Evolutionary conservation across 2,797 vertebrate genomes (phyloP).

Genomic region (Cossypha dichroa): DNA sequence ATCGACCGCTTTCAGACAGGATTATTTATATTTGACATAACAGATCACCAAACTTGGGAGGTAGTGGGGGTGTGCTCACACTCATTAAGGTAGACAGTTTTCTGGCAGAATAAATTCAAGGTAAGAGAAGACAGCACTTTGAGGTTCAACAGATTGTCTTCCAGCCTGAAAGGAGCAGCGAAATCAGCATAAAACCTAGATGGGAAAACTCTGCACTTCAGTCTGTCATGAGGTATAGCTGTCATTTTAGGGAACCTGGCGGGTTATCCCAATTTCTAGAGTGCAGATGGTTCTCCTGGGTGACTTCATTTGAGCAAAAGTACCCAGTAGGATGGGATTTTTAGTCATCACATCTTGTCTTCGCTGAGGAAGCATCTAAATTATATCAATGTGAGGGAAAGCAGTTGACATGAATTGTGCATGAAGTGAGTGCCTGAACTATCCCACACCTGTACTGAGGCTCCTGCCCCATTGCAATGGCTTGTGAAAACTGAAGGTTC

Average conservation of each 20-base stretch:
- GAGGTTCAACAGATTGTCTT: constrained; percentile 62
- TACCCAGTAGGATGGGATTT: background rate
- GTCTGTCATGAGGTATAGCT: background rate
- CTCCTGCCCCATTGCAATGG: background rate
- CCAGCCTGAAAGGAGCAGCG: constrained; percentile 3
- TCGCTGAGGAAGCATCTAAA: background rate
- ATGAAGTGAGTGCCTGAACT: background rate
- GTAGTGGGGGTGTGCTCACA: constrained; percentile 57
- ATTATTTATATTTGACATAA: constrained; percentile 60
- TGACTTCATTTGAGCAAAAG: background rate
- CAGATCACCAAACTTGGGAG: constrained; percentile 51
- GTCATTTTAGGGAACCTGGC: background rate
- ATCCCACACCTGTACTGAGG: background rate
- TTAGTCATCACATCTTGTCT: background rate
- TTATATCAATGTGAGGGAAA: background rate
- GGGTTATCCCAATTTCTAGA: background rate
- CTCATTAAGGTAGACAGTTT: constrained; percentile 55
- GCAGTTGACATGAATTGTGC: background rate
- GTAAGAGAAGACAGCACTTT: constrained; percentile 33
- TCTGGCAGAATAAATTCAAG: constrained; percentile 62
- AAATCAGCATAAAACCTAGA: constrained; percentile 35
- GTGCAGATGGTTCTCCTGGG: background rate
- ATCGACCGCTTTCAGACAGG: constrained; percentile 40
- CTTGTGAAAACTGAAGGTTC: background rate
- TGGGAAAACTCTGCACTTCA: background rate